Percentiles rank a stretch among this genome's conserved stretches.
phyloP scores from a whole-genome alignment of 2,113 vertebrate genomes.

The Notothenia coriiceps region DNA sequence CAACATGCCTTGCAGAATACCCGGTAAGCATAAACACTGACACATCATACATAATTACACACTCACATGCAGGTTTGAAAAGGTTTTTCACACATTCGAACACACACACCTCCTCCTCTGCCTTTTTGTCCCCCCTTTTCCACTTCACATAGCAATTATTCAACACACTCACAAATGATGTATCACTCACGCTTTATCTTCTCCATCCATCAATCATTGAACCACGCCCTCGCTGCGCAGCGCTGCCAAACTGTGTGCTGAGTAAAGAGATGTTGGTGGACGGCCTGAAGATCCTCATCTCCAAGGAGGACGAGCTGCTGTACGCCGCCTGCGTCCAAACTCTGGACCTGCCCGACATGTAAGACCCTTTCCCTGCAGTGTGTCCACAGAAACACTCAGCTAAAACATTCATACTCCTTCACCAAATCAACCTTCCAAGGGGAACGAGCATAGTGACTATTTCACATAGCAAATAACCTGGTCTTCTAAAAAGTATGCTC shows the following conservation, averaged over 20 bases:
- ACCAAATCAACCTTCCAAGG: background rate
- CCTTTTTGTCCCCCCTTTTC: conserved; percentile 6
- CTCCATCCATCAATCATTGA: conserved; percentile 37
- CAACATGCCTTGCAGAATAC: conserved; percentile 80
- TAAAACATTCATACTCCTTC: background rate
- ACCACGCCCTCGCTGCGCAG: conserved; percentile 62
- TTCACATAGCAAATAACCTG: background rate
- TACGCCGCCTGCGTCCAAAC: conserved; percentile 93
- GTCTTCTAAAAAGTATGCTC: too few relatives aligned
- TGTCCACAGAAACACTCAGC: background rate
- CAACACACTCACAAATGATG: conserved; percentile 41
- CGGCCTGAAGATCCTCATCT: conserved; percentile 94
- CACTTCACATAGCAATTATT: conserved; percentile 41
- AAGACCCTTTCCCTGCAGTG: conserved; percentile 61
- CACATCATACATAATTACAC: conserved; percentile 37
- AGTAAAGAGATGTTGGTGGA: conserved; percentile 93
- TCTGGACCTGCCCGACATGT: conserved; percentile 96
- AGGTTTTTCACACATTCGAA: conserved; percentile 17
- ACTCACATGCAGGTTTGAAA: conserved; percentile 23
- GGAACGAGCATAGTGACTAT: background rate
- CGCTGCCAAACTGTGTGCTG: conserved; percentile 88
- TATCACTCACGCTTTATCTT: conserved; percentile 35
- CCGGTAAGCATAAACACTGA: conserved; percentile 68
- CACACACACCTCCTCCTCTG: conserved; percentile 5
- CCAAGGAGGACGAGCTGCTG: conserved; percentile 95